Conservation (phyloP, 2,888 invertebrate species). For the Sycophila texana region DNA sequence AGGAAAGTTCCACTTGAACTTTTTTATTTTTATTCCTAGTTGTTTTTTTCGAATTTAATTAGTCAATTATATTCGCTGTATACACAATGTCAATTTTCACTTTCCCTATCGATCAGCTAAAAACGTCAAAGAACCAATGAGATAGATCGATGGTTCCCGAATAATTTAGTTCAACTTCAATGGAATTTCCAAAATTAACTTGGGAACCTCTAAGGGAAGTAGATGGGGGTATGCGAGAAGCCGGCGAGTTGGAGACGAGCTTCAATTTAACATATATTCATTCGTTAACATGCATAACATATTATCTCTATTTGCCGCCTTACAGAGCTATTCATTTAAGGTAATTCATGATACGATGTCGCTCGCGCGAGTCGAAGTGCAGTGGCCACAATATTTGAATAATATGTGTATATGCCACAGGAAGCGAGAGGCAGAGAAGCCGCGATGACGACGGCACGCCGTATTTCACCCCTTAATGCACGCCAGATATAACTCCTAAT, state of each 20-base stretch:
- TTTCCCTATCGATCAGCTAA: too few species aligned
- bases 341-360: slow-evolving; percentile 38
- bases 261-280: slow-evolving; percentile 44
- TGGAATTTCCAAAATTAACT: slow-evolving; percentile 26
- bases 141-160: too few species aligned
- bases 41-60: too few species aligned
- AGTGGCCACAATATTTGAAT: slow-evolving; percentile 52
- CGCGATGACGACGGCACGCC: slow-evolving; percentile 24
- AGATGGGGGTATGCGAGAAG: slow-evolving; percentile 4
- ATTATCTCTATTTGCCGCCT: slow-evolving; percentile 47
- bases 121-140: too few species aligned
- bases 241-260: slow-evolving; percentile 20
- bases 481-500: slow-evolving; percentile 47
- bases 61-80: too few species aligned
- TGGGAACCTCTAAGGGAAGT: too few species aligned
- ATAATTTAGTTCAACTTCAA: too few species aligned
- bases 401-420: slow-evolving; percentile 47
- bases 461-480: slow-evolving; percentile 50
- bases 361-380: slow-evolving; percentile 29
- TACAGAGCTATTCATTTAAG: slow-evolving; percentile 51
- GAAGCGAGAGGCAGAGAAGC: slow-evolving; percentile 10
- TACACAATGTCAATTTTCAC: too few species aligned
- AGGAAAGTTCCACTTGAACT: too few species aligned
- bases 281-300: slow-evolving; percentile 49
- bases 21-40: too few species aligned